A percentile compares a stretch with the other conserved stretches of the same genome.
Evolutionary conservation across 2,113 vertebrate species (phyloP).

Genomic region (Amazona vittata): DNA sequence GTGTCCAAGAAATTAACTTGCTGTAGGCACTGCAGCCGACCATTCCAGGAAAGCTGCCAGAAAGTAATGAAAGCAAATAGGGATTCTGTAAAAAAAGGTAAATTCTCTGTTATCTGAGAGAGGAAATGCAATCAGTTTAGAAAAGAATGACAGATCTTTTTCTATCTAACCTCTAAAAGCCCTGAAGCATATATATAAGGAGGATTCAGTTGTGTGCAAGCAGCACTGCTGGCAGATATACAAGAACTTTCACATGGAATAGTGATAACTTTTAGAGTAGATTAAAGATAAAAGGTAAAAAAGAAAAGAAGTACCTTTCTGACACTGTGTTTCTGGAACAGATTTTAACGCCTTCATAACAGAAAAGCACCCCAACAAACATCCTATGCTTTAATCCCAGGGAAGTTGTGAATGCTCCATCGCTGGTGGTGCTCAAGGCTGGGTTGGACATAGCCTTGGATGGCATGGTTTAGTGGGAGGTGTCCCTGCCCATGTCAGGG

Average conservation of each 20-base stretch:
- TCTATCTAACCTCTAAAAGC: constrained; percentile 26
- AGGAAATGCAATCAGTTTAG: background rate
- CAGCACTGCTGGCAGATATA: background rate
- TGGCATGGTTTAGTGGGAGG: too few relatives aligned
- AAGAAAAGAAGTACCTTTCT: background rate
- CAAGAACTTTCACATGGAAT: background rate
- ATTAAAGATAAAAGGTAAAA: background rate
- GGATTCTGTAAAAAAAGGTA: background rate
- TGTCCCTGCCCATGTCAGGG: too few relatives aligned
- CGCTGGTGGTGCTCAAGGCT: too few relatives aligned
- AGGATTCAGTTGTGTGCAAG: constrained; percentile 8
- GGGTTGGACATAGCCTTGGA: too few relatives aligned
- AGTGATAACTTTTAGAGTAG: background rate
- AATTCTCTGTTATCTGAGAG: background rate
- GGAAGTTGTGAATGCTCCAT: too few relatives aligned
- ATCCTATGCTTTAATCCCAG: background rate
- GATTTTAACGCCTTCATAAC: background rate
- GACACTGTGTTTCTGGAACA: background rate
- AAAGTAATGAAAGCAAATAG: constrained; percentile 21
- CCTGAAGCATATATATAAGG: background rate
- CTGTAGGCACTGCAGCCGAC: background rate
- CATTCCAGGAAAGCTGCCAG: constrained; percentile 35
- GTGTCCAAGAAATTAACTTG: constrained; percentile 1
- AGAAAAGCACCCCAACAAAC: background rate
- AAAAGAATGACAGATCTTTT: constrained; percentile 11